Evolutionary conservation across 2,888 invertebrate species (phyloP).

Genomic region (Chaetogeoica ovagalla): DNA sequence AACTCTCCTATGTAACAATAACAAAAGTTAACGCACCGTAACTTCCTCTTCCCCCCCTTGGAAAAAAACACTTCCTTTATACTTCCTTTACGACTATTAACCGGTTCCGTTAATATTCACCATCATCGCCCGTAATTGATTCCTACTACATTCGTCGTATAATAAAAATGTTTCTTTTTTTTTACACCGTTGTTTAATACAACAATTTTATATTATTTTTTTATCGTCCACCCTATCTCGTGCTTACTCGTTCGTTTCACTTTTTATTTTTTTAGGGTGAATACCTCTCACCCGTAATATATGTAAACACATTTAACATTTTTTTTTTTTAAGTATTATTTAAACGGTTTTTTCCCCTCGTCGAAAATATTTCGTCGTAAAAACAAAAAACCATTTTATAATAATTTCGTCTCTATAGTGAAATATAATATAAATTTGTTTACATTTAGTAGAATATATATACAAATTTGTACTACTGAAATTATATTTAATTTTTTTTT

Average conservation of each 20-base stretch:
- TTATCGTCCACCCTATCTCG: not conserved
- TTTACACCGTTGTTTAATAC: too few species aligned
- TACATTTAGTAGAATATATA: too few species aligned
- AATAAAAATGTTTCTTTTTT: too few species aligned
- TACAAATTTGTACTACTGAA: too few species aligned
- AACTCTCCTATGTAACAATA: constrained; percentile 6
- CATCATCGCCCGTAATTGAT: constrained; percentile 25
- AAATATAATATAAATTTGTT: too few species aligned
- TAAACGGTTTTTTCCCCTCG: too few species aligned
- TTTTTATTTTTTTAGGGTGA: not conserved
- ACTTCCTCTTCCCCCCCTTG: constrained; percentile 10
- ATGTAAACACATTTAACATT: not conserved
- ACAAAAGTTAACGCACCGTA: constrained; percentile 30
- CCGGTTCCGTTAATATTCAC: not conserved
- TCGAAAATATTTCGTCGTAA: too few species aligned
- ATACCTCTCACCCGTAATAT: not conserved
- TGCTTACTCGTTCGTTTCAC: not conserved
- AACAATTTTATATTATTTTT: too few species aligned
- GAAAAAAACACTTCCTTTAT: not conserved
- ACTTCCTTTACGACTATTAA: not conserved
- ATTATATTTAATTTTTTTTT: too few species aligned
- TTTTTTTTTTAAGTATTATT: too few species aligned
- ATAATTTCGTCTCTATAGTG: too few species aligned
- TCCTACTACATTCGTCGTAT: not conserved
- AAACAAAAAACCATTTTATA: too few species aligned